These are phyloP conservation scores for Nymphicus hollandicus DNA, from an alignment of 2,113 vertebrate species.

Conservation along the genomic window DNA sequence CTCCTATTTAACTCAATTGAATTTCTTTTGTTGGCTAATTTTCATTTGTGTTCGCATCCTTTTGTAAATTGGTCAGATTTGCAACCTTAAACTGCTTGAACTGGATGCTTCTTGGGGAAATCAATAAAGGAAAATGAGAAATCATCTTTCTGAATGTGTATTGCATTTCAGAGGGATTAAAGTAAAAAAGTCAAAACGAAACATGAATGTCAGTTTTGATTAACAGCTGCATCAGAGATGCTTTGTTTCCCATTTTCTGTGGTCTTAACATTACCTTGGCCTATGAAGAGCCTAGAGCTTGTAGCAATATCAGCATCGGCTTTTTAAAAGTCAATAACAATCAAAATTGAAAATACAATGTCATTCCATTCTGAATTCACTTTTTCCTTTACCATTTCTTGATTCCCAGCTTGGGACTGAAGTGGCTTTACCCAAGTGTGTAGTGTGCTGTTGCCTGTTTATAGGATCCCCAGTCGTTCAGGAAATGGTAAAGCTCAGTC, in stretches of 20 bases:
- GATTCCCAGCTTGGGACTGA: background rate
- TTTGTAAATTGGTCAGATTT: conserved; percentile 18
- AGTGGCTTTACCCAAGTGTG: background rate
- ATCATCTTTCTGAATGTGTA: background rate
- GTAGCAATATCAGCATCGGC: background rate
- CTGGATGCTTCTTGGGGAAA: background rate
- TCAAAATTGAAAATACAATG: background rate
- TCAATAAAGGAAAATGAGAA: background rate
- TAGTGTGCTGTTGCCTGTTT: background rate
- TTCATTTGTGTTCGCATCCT: background rate
- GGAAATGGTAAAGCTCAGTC: background rate
- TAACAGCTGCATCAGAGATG: background rate
- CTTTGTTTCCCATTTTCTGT: background rate
- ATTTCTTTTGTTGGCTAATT: conserved; percentile 41
- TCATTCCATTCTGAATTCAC: background rate
- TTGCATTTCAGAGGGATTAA: background rate
- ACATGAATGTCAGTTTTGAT: background rate
- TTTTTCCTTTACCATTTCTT: background rate
- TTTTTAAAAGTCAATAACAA: background rate
- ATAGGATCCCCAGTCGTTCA: background rate
- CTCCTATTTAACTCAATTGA: background rate
- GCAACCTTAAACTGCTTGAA: background rate
- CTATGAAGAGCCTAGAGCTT: background rate
- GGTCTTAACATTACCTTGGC: background rate
- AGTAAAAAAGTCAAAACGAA: background rate